phyloP scores from a whole-genome alignment of 2,797 vertebrate genomes.

The Stomatorhinus walkeri region DNA sequence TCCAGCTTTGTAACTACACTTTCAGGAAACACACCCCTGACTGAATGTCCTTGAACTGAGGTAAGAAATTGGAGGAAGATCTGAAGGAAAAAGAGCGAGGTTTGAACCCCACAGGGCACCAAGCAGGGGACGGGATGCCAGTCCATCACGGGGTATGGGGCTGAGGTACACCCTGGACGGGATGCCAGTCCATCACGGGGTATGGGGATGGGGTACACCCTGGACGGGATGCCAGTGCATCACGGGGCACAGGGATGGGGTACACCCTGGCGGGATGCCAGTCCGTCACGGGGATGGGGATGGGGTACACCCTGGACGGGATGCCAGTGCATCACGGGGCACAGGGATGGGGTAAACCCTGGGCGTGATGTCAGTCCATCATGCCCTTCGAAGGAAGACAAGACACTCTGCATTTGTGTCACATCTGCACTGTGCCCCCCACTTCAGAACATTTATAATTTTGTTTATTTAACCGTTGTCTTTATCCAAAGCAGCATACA shows the following conservation, averaged over 20 bases:
- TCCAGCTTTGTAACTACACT: neutral
- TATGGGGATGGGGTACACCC: too few relatives aligned
- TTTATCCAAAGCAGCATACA: neutral
- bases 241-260: neutral
- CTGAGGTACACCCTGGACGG: neutral
- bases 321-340: neutral
- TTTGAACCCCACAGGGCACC: neutral
- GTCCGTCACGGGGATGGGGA: neutral
- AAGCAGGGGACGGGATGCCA: neutral
- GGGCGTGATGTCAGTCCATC: neutral
- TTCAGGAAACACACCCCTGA: neutral
- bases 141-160: neutral
- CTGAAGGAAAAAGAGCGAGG: neutral
- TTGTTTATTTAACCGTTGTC: too few relatives aligned
- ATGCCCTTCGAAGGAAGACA: neutral
- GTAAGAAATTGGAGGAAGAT: neutral
- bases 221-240: neutral
- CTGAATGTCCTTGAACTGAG: neutral
- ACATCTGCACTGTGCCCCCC: too few relatives aligned
- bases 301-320: neutral
- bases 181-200: neutral
- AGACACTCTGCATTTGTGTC: neutral
- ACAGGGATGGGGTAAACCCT: neutral
- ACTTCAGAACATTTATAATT: too few relatives aligned
- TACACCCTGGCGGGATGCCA: neutral